Base-by-base conservation (phyloP, 53 echinoderm and acorn worm species). In the Temnopleurus reevesii region DNA sequence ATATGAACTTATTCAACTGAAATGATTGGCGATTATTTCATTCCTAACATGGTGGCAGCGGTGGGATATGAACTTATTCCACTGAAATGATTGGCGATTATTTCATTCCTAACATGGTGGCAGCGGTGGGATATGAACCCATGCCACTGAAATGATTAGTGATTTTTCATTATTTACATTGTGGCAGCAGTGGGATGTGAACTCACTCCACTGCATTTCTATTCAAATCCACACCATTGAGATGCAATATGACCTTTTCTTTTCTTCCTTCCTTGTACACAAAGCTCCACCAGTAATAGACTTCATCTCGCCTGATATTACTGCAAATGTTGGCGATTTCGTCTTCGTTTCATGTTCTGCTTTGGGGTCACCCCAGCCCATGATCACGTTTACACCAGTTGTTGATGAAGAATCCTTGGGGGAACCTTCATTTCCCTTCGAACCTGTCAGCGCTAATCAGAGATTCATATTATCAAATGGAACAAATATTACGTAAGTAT, bases 401-500 rank as follows among this genome's bases (percentile, higher is more conserved):
- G 17, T 79, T 36, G 47, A 79, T 2, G 36, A 3, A 3, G 76
- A 76, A 19, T n/a, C 46, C 5, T 2, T 25, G 2, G 27, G 12
- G 19, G 79, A 28, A 46, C 7, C 1, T 1, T 10, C 2, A 4
- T 46, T 46, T 31, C 27, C 26, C 4, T 23, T 21, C 24, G 45
- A 24, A n/a, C 46, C 77, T 23, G 45, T 77, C n/a, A 45, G 5
- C 8, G 30, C n/a, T n/a, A 29, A 2, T 15, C 79, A 79, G 19
- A 18, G 0, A 12, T 5, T 79, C 49, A 4, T 17, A 27, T 49
- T 79, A 17, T 28, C 79, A 29, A 79, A 79, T 28, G 79, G 79
- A 79, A 79, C 79, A 26, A 47, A 79, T 34, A 79, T 49, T 46
- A 79, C 49, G 79, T 79, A 79, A 79, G 46, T 4, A 47, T n/a